phyloP scores from a whole-genome alignment of 2,797 vertebrate species.

The Clarias fuscus region DNA sequence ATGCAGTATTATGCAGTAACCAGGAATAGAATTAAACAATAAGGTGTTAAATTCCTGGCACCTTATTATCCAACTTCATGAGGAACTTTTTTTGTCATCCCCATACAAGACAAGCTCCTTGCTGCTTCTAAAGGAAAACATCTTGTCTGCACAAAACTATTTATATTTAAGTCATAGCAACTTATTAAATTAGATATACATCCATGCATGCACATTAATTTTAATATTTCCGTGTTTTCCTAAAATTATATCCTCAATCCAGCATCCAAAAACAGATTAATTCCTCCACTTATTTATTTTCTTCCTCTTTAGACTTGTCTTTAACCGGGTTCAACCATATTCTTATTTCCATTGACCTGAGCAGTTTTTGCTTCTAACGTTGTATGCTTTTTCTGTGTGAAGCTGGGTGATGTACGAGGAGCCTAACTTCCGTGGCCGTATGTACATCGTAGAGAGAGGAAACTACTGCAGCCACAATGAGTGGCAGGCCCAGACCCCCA shows the following conservation, averaged over 20 bases:
- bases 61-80: neutral
- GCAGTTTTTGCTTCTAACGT: neutral
- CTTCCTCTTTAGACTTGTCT: neutral
- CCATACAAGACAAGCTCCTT: neutral
- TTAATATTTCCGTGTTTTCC: neutral
- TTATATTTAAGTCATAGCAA: neutral
- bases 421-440: slow-evolving; percentile 88
- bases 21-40: neutral
- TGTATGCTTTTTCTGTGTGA: slow-evolving; percentile 27
- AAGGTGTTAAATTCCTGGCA: neutral
- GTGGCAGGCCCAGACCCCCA: slow-evolving; percentile 86
- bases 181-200: neutral
- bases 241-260: neutral
- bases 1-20: neutral
- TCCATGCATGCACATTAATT: neutral
- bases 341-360: neutral
- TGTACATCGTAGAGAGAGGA: slow-evolving; percentile 89
- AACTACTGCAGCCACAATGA: slow-evolving; percentile 81
- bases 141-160: neutral
- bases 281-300: neutral
- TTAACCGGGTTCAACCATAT: neutral
- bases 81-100: neutral
- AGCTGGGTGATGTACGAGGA: slow-evolving; percentile 95
- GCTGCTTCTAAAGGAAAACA: neutral
- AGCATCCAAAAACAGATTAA: neutral